Evolutionary conservation across 2,888 invertebrate species (phyloP), one percentile per base, ranked within the genome.

Genomic region (Leptarthrus brevirostris): DNA sequence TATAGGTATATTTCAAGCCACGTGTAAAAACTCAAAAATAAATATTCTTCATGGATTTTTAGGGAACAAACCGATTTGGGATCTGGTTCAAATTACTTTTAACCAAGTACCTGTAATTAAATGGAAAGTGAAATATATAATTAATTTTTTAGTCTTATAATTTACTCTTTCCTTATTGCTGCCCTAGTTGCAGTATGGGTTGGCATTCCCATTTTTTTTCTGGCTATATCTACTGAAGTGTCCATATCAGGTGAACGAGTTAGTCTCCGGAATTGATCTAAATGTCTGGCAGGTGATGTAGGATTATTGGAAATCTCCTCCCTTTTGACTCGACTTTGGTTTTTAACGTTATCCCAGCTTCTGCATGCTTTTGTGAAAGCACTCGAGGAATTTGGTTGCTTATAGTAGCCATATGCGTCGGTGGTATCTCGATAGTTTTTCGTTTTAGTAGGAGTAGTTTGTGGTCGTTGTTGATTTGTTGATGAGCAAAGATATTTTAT

Each of bases 401-500:
- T n/a, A n/a, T n/a, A 12, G n/a, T 12, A 40, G n/a, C 12, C 3
- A 40, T 6, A 40, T 3, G 40, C 12, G n/a, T 8, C n/a, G 0
- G 8, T 12, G 8, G n/a, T 3, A 12, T 12, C 40, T 12, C 3
- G 2, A 12, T 26, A 18, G 36, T 14, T 36, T 61, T 20, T 40
- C 3, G 16, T 36, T 61, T 61, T 16, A 14, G 3, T 44, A 12
- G 53, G 66, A 3, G 73, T 49, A 10, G 54, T 44, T 22, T 44
- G 8, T 16, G 69, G 56, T 10, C 69, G 73, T 49, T 47, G 26
- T 6, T 66, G 44, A 54, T 53, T 10, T 22, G 26, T 66, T 20
- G 53, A 53, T 22, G 66, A 54, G 24, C 73, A 73, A 12, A 73
- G 34, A 26, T 73, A 56, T 30, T 69, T 73, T 14, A 73, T 66